Conservation (phyloP, 2,113 vertebrate genomes). For the Dipodomys stephensi region DNA sequence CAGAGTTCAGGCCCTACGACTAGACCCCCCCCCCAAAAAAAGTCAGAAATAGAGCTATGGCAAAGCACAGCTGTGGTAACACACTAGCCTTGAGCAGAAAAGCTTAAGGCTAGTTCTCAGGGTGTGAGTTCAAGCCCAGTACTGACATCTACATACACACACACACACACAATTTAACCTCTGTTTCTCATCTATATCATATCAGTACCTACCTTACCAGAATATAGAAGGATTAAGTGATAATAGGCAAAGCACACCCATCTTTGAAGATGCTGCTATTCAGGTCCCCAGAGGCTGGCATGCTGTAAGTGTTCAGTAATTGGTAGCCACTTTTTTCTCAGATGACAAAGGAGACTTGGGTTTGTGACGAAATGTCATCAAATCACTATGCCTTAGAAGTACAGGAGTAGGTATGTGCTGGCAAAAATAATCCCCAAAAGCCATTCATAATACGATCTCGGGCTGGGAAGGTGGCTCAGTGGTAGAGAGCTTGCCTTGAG, state of each 20-base stretch:
- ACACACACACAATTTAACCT: not conserved
- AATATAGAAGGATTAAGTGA: not conserved
- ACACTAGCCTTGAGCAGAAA: too few species aligned
- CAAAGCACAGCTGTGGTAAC: too few species aligned
- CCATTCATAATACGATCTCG: not conserved
- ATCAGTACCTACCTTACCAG: not conserved
- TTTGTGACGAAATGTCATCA: not conserved
- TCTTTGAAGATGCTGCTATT: not conserved
- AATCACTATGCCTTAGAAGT: not conserved
- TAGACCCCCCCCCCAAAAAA: too few species aligned
- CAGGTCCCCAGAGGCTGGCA: not conserved
- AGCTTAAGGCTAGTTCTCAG: too few species aligned
- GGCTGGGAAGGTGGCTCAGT: too few species aligned
- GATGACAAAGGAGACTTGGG: not conserved
- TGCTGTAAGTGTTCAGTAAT: not conserved
- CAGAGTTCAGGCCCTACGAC: too few species aligned
- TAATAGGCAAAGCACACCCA: not conserved
- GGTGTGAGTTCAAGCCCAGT: too few species aligned
- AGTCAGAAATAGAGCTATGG: too few species aligned
- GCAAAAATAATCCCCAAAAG: not conserved
- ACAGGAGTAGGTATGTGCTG: not conserved
- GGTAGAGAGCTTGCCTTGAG: too few species aligned
- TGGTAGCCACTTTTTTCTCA: not conserved
- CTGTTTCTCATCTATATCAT: not conserved
- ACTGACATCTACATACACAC: too few species aligned